These are phyloP conservation scores for Idaea biselata DNA, from an alignment of 2,888 invertebrate species.

Conservation along the genomic window DNA sequence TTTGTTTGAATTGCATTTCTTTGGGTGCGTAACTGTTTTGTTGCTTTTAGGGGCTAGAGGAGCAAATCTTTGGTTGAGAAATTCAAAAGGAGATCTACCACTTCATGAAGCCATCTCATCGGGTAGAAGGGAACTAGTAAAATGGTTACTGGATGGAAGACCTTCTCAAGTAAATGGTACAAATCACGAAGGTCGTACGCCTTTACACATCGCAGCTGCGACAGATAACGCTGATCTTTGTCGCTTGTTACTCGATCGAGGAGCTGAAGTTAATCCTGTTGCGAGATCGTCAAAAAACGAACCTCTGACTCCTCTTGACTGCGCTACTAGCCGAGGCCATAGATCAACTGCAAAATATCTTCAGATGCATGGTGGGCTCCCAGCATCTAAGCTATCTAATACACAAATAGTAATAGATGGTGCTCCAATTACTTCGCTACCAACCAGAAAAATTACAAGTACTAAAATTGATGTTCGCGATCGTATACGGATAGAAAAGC, in stretches of 20 bases:
- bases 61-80: slow-evolving; percentile 94
- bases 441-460: slow-evolving; percentile 72
- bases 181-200: slow-evolving; percentile 95
- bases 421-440: slow-evolving; percentile 66
- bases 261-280: slow-evolving; percentile 92
- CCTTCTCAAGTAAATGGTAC: slow-evolving; percentile 92
- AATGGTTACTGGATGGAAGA: slow-evolving; percentile 91
- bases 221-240: slow-evolving; percentile 97
- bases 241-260: slow-evolving; percentile 90
- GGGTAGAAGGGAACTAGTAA: slow-evolving; percentile 92
- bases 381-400: slow-evolving; percentile 85
- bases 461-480: slow-evolving; percentile 76
- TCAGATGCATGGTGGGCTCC: slow-evolving; percentile 93
- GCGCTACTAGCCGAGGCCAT: slow-evolving; percentile 92
- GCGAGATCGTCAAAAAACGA: slow-evolving; percentile 91
- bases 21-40: background rate
- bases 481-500: slow-evolving; percentile 74
- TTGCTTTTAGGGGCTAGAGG: slow-evolving; percentile 75
- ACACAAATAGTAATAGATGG: slow-evolving; percentile 71
- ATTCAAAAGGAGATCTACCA: slow-evolving; percentile 96
- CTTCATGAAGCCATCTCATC: slow-evolving; percentile 97
- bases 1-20: background rate
- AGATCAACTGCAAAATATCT: slow-evolving; percentile 95
- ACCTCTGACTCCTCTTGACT: slow-evolving; percentile 94
- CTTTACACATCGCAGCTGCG: slow-evolving; percentile 95